A percentile compares a stretch with the other conserved stretches of the same genome.
These are phyloP conservation scores for Diarsia dahlii DNA, from an alignment of 2,888 invertebrate genomes.

Conservation along the genomic window DNA sequence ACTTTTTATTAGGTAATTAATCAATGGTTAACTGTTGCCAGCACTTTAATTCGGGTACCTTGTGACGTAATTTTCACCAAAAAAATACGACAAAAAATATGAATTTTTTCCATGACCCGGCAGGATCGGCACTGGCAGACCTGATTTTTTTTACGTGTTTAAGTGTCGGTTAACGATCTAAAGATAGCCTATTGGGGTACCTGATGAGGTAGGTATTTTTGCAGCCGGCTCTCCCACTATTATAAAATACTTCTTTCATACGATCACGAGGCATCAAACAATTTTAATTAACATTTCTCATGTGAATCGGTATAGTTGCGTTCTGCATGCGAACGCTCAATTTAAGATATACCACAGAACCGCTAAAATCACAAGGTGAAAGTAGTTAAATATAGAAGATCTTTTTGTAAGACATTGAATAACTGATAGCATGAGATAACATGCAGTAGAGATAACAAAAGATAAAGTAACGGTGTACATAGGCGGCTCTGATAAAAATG, in stretches of 20 bases:
- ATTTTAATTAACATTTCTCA: slow-evolving; percentile 57
- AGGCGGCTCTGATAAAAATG: slow-evolving; percentile 67
- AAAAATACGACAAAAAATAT: too few species aligned
- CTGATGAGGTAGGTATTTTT: too few species aligned
- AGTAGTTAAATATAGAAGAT: slow-evolving; percentile 51
- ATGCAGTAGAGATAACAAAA: slow-evolving; percentile 58
- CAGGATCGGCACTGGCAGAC: too few species aligned
- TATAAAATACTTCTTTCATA: slow-evolving; percentile 20
- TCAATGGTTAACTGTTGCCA: too few species aligned
- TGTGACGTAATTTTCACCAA: too few species aligned
- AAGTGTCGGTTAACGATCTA: too few species aligned
- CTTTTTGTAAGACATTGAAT: slow-evolving; percentile 60
- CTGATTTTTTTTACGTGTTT: too few species aligned
- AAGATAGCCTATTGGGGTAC: too few species aligned
- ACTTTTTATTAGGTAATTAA: too few species aligned
- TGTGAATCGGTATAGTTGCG: slow-evolving; percentile 45
- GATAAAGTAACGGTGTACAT: slow-evolving; percentile 58
- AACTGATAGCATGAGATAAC: slow-evolving; percentile 60
- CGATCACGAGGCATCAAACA: slow-evolving; percentile 35
- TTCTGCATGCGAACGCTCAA: slow-evolving; percentile 58
- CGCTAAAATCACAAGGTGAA: slow-evolving; percentile 57
- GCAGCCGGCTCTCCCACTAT: too few species aligned
- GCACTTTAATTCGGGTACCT: too few species aligned
- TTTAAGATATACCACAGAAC: slow-evolving; percentile 45
- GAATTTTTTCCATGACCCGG: too few species aligned